Evolutionary conservation across 2,888 invertebrate species (phyloP).

Genomic region (Tetheella fluctuosa): DNA sequence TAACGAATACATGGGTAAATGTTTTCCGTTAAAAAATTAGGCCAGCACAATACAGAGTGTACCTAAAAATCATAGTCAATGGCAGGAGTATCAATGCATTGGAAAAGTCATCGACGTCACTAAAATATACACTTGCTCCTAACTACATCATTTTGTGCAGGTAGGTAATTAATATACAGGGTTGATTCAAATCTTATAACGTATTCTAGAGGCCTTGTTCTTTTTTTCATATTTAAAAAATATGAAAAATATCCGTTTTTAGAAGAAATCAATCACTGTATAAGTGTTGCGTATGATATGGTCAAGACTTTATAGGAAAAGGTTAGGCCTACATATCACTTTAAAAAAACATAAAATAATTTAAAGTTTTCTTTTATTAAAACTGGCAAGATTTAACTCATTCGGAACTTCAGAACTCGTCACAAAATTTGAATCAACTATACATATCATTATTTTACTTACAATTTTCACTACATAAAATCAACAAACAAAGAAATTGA

Average conservation of each 20-base stretch:
- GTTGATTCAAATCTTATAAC: constrained; percentile 16
- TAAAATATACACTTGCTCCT: constrained; percentile 30
- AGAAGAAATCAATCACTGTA: too few species aligned
- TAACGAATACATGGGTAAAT: neutral
- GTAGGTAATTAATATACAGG: constrained; percentile 29
- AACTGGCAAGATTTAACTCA: too few species aligned
- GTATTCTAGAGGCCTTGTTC: constrained; percentile 23
- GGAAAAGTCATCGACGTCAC: constrained; percentile 21
- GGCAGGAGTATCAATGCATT: constrained; percentile 12
- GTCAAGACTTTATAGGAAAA: too few species aligned
- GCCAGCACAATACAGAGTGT: neutral
- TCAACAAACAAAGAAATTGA: constrained; percentile 27
- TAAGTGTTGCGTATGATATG: too few species aligned
- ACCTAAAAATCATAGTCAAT: constrained; percentile 10
- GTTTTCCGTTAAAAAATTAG: neutral
- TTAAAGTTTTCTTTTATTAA: too few species aligned
- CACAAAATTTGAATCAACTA: constrained; percentile 9
- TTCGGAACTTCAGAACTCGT: too few species aligned
- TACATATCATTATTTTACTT: neutral
- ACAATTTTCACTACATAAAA: constrained; percentile 21
- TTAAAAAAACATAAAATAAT: too few species aligned
- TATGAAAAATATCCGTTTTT: neutral
- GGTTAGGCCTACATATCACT: too few species aligned
- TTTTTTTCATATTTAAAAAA: neutral
- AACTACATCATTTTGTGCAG: constrained; percentile 47